phyloP scores from a whole-genome alignment of 1,140 invertebrate species.

The Ericerus pela region DNA sequence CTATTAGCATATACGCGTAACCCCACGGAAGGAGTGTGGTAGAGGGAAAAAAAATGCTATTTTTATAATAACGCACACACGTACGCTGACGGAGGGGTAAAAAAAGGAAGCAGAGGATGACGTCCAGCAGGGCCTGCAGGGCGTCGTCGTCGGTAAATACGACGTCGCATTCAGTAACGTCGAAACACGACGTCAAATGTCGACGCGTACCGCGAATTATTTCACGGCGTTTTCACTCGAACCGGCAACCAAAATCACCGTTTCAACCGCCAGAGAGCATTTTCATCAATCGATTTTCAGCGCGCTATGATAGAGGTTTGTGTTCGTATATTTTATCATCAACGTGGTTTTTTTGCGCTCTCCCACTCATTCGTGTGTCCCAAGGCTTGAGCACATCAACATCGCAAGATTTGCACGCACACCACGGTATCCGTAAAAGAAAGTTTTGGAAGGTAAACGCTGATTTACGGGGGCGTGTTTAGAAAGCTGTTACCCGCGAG shows the following conservation, averaged over 20 bases:
- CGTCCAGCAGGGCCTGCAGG: not conserved
- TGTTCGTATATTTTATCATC: not conserved
- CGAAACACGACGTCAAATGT: conserved; percentile 6
- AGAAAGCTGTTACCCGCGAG: too few relatives aligned
- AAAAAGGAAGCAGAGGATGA: too few relatives aligned
- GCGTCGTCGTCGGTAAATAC: conserved; percentile 1
- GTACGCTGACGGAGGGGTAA: too few relatives aligned
- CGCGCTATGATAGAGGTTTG: not conserved
- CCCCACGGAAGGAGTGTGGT: too few relatives aligned
- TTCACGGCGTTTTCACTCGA: not conserved
- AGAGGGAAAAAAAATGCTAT: conserved; percentile 10
- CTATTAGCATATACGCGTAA: too few relatives aligned
- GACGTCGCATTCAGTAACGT: conserved; percentile 1
- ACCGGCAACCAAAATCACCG: not conserved
- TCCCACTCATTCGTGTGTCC: too few relatives aligned
- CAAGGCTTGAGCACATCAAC: too few relatives aligned
- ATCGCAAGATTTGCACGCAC: too few relatives aligned
- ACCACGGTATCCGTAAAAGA: too few relatives aligned
- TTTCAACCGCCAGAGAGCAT: not conserved
- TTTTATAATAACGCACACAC: too few relatives aligned
- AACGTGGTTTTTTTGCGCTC: not conserved
- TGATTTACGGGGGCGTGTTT: too few relatives aligned
- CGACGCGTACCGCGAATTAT: conserved; percentile 8
- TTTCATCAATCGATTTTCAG: not conserved
- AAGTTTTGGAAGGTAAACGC: too few relatives aligned